Evolutionary conservation across 2,113 vertebrate species (phyloP), one percentile per base, ranked within the genome.

Genomic region (Larimichthys crocea): DNA sequence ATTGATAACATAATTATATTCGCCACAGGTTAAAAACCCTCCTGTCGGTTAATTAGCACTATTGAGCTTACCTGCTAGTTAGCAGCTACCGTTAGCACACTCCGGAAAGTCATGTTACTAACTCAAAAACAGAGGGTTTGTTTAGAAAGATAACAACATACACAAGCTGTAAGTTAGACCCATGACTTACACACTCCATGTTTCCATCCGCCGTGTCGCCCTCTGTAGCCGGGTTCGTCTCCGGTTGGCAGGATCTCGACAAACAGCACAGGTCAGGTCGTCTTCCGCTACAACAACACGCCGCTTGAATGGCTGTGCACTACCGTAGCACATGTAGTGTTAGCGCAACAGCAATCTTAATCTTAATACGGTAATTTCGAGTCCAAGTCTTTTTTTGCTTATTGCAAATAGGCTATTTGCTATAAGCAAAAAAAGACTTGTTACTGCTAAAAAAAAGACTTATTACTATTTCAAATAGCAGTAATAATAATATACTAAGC

Each of bases 121-220:
- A 53, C 66, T 22, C 10, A 3, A 0, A 9, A 35, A 6, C 6
- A 40, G 4, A 26, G 12, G 0, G n/a, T 22, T 4, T 44, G 0
- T 63, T 20, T 17, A 1, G 55, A 24, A 20, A 24, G 5, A 7
- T 22, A 14, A 10, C 5, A 0, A 35, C 3, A 0, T 7, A 3
- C 3, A 16, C 12, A 35, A 1, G 0, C 0, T 16, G 3, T 42
- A 49, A 16, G 26, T 64, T 5, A 55, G 10, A 6, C 31, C 0
- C 31, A n/a, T 56, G 57, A 92, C 94, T 94, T 83, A 95, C 94
- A 92, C 93, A 94, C 73, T 95, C 94, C 93, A 94, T 95, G 2
- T 85, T 35, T 79, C 86, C 88, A 91, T 85, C 53, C 83, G 76
- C 49, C 5, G 79, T 69, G 6, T 64, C 29, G 2, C 52, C 60